Conservation (phyloP, 2,888 invertebrate genomes). For the Drosophila falleni region DNA sequence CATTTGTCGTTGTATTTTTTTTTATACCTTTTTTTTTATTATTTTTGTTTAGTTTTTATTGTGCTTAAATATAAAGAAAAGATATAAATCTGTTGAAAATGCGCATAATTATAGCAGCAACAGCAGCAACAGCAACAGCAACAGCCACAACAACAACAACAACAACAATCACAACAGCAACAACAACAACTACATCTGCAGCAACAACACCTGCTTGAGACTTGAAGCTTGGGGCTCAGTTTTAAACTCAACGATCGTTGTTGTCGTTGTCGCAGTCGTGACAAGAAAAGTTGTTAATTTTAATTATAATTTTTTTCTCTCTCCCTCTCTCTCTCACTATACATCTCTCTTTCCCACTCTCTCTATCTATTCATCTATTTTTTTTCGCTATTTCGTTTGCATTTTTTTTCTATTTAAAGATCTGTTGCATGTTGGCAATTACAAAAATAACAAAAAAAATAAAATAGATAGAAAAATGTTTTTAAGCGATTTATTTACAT, state of each 20-base stretch:
- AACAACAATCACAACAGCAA: slow-evolving; percentile 18
- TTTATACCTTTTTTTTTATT: slow-evolving; percentile 23
- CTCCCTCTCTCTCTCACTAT: slow-evolving; percentile 17
- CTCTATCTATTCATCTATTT: slow-evolving; percentile 24
- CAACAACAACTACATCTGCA: slow-evolving; percentile 26
- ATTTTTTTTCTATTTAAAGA: slow-evolving; percentile 47
- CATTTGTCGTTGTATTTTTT: slow-evolving; percentile 21
- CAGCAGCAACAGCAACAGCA: slow-evolving; percentile 26
- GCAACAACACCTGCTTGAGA: slow-evolving; percentile 57
- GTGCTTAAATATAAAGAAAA: slow-evolving; percentile 64
- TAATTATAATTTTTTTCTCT: slow-evolving; percentile 70
- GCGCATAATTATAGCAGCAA: slow-evolving; percentile 64
- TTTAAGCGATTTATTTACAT: slow-evolving; percentile 2
- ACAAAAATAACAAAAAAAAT: slow-evolving; percentile 10
- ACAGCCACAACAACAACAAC: slow-evolving; percentile 26
- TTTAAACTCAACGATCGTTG: slow-evolving; percentile 36
- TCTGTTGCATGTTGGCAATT: slow-evolving; percentile 55
- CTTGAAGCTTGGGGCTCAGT: slow-evolving; percentile 35
- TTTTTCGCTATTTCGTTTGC: slow-evolving; percentile 25
- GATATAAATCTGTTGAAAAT: slow-evolving; percentile 80
- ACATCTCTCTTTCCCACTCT: slow-evolving; percentile 18
- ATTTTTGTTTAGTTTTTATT: slow-evolving; percentile 59
- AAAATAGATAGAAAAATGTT: slow-evolving; percentile 7
- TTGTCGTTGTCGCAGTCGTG: slow-evolving; percentile 62
- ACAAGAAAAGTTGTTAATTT: slow-evolving; percentile 82